phyloP scores from a whole-genome alignment of 1,140 invertebrate species.

The Dinothrombium tinctorium region DNA sequence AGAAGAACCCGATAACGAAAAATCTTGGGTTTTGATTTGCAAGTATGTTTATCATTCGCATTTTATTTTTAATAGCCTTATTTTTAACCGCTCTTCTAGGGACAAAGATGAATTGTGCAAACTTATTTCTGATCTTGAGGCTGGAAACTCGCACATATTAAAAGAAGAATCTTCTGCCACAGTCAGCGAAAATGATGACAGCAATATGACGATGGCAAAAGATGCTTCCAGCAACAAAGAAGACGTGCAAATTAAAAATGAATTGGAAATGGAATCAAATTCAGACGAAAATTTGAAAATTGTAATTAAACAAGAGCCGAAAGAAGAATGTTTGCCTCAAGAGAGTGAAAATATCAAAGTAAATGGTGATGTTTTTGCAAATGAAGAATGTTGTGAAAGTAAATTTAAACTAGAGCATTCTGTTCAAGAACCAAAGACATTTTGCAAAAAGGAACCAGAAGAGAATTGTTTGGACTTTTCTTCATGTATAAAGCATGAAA shows the following conservation, averaged over 20 bases:
- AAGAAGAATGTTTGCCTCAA: conserved; percentile 3
- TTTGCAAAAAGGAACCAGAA: too few relatives aligned
- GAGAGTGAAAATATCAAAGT: too few relatives aligned
- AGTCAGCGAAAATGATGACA: conserved; percentile 9
- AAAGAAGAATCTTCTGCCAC: conserved; percentile 13
- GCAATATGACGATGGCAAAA: not conserved
- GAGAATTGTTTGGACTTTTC: too few relatives aligned
- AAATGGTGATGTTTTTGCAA: too few relatives aligned
- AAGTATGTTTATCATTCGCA: not conserved
- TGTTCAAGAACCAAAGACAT: too few relatives aligned
- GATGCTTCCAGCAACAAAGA: not conserved
- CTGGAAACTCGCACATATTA: not conserved
- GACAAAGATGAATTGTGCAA: conserved; percentile 38
- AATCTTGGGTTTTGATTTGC: conserved; percentile 64
- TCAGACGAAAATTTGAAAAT: not conserved
- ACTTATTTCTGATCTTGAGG: conserved; percentile 42
- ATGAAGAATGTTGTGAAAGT: too few relatives aligned
- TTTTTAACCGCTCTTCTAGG: not conserved
- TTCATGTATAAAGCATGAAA: too few relatives aligned
- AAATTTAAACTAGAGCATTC: too few relatives aligned
- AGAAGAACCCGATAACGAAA: conserved; percentile 84
- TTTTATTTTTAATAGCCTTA: not conserved
- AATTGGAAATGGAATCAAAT: not conserved
- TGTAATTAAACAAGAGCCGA: not conserved
- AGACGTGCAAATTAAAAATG: not conserved